Evolutionary conservation across 2,888 invertebrate genomes (phyloP).

Genomic region (Trissolcus japonicus): DNA sequence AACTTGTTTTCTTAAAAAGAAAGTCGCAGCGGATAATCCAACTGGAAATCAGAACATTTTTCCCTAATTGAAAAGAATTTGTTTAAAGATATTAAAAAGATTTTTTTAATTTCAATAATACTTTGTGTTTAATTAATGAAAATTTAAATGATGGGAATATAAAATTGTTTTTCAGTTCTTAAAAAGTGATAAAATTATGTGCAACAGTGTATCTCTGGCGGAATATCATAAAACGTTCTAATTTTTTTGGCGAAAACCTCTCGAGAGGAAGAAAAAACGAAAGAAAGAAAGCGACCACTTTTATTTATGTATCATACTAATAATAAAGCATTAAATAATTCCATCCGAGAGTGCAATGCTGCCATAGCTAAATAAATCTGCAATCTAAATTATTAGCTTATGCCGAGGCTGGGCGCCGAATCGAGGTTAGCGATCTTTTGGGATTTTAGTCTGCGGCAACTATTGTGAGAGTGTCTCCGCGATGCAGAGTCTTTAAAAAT

Average conservation of each 20-base stretch:
- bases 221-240: no score
- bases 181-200: no score
- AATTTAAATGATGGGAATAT: no score
- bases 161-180: no score
- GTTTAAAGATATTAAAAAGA: no score
- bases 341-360: slow-evolving; percentile 42
- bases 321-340: slow-evolving; percentile 43
- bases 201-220: no score
- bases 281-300: slow-evolving; percentile 8
- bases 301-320: slow-evolving; percentile 33
- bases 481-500: slow-evolving; percentile 34
- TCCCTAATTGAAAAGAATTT: no score
- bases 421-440: slow-evolving; percentile 38
- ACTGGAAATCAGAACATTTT: no score
- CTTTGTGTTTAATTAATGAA: no score
- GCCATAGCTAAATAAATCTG: slow-evolving; percentile 46
- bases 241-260: no score
- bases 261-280: not conserved
- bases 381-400: slow-evolving; percentile 51
- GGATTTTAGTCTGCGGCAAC: slow-evolving; percentile 19
- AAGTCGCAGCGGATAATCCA: no score
- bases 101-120: no score
- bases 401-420: slow-evolving; percentile 31
- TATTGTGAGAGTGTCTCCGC: slow-evolving; percentile 37
- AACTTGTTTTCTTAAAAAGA: slow-evolving; percentile 3